These are phyloP conservation scores for Craseonycteris thonglongyai DNA, from an alignment of 2,113 vertebrate genomes.

Conservation along the genomic window DNA sequence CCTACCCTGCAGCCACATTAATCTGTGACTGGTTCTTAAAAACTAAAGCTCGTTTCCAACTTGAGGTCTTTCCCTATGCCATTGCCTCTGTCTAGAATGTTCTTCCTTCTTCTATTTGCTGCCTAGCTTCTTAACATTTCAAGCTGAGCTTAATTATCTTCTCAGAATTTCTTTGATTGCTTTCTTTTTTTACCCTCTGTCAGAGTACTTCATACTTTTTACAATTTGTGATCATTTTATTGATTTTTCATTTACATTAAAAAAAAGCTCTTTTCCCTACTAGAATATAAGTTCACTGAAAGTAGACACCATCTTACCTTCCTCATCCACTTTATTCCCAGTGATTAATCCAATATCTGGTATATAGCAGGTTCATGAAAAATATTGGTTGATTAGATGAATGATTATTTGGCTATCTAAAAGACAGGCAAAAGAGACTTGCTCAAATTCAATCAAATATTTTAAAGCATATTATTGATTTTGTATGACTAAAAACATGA, in stretches of 20 bases:
- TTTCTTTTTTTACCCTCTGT: neutral
- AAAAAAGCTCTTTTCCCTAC: neutral
- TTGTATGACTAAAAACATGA: neutral
- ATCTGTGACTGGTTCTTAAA: neutral
- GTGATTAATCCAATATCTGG: neutral
- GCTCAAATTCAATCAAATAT: neutral
- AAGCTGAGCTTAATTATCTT: neutral
- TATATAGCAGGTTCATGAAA: neutral
- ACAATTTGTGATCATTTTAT: neutral
- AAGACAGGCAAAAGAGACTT: neutral
- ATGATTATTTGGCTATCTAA: neutral
- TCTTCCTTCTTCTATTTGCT: neutral
- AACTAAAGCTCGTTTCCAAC: neutral
- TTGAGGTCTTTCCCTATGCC: neutral
- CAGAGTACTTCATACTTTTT: neutral
- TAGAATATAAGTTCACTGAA: neutral
- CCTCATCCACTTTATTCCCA: neutral
- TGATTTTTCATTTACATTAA: too few relatives aligned
- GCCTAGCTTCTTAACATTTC: neutral
- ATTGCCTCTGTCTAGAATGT: neutral
- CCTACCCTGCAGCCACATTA: accelerated
- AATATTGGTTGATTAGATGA: neutral
- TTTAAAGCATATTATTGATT: neutral
- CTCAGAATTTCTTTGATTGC: neutral
- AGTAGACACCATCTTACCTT: neutral